These are phyloP conservation scores for Xylocampa areola DNA, from an alignment of 2,888 invertebrate genomes.

Conservation along the genomic window DNA sequence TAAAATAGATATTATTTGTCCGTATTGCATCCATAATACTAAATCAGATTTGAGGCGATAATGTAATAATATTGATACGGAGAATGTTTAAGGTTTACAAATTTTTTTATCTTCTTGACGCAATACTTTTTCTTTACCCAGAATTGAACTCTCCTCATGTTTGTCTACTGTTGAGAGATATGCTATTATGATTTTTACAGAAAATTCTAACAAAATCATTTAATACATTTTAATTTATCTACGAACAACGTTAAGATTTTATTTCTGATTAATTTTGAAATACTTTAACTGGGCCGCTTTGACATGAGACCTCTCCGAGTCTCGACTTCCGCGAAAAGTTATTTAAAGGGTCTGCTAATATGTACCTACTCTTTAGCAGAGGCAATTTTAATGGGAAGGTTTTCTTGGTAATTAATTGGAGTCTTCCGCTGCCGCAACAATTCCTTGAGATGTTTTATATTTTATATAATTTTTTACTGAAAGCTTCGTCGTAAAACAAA, in stretches of 20 bases:
- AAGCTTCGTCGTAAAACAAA: background rate
- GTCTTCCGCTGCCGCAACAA: conserved; percentile 10
- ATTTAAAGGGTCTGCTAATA: conserved; percentile 17
- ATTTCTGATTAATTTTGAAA: conserved; percentile 27
- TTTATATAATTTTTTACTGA: conserved; percentile 10
- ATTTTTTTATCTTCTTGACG: conserved; percentile 30
- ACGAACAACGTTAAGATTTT: conserved; percentile 13
- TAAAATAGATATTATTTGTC: background rate
- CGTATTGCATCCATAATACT: conserved; percentile 28
- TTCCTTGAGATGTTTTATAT: conserved; percentile 21
- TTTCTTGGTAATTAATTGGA: conserved; percentile 37
- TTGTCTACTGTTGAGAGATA: conserved; percentile 15
- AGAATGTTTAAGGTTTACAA: conserved; percentile 31
- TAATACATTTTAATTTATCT: conserved; percentile 24
- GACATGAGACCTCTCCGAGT: conserved; percentile 20
- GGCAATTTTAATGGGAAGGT: conserved; percentile 31
- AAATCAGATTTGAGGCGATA: conserved; percentile 31
- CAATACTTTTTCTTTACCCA: conserved; percentile 9
- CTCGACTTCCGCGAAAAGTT: conserved; percentile 25
- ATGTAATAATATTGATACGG: conserved; percentile 16
- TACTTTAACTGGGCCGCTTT: conserved; percentile 30
- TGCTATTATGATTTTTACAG: conserved; percentile 21
- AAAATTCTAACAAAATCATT: conserved; percentile 21
- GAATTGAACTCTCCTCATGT: conserved; percentile 12
- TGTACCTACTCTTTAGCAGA: conserved; percentile 13